These are phyloP conservation scores for Heliangelus exortis DNA, from an alignment of 2,797 vertebrate genomes.

Conservation along the genomic window DNA sequence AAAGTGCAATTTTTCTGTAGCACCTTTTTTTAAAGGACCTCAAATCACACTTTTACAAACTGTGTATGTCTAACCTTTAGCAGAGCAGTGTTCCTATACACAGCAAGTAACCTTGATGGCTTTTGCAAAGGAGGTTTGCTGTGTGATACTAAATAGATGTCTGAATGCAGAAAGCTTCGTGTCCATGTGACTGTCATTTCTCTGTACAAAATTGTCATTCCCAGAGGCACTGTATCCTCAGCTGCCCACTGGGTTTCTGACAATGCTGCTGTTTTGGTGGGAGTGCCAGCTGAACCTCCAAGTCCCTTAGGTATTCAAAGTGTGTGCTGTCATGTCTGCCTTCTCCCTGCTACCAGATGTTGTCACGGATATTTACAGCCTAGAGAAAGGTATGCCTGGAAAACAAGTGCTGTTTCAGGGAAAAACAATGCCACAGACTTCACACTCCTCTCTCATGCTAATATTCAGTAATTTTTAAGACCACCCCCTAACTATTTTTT, in stretches of 20 bases:
- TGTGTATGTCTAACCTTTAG: neutral
- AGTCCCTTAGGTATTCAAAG: constrained; percentile 14
- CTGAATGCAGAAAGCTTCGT: neutral
- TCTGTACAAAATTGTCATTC: neutral
- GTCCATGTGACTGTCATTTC: neutral
- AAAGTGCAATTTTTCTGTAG: neutral
- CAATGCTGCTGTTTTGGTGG: neutral
- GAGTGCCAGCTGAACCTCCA: neutral
- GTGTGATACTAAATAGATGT: neutral
- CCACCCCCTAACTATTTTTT: neutral
- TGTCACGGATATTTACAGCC: neutral
- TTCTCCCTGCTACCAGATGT: constrained; percentile 22
- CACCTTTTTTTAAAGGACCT: neutral
- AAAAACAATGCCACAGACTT: neutral
- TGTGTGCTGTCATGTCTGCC: neutral
- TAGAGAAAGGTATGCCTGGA: neutral
- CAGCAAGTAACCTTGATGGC: neutral
- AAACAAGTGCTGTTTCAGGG: neutral
- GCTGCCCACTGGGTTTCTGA: neutral
- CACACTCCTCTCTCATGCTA: neutral
- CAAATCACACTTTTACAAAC: neutral
- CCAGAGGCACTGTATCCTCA: neutral
- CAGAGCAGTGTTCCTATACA: neutral
- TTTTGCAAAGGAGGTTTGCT: neutral
- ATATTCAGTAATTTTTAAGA: neutral